phyloP scores from a whole-genome alignment of 2,888 invertebrate genomes.

The Panorpa germanica region DNA sequence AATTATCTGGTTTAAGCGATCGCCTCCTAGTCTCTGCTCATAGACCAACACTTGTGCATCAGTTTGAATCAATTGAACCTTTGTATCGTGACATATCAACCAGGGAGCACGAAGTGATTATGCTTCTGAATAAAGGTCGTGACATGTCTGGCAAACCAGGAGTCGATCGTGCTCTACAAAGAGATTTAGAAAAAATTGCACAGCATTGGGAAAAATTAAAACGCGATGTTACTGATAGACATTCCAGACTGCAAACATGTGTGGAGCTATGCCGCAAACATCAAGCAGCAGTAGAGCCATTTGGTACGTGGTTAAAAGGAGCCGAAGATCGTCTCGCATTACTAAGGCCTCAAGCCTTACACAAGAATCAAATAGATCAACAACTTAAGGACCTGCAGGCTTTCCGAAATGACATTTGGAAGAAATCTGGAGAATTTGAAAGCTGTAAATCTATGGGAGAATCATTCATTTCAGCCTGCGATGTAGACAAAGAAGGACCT shows the following conservation, averaged over 20 bases:
- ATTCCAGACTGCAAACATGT: constrained; percentile 73
- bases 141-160: constrained; percentile 33
- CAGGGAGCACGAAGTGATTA: constrained; percentile 83
- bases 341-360: constrained; percentile 60
- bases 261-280: constrained; percentile 86
- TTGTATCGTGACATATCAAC: constrained; percentile 75
- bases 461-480: constrained; percentile 71
- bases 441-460: constrained; percentile 73
- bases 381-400: constrained; percentile 74
- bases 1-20: constrained; percentile 55
- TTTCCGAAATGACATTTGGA: constrained; percentile 86
- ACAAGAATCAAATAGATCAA: constrained; percentile 70
- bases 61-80: constrained; percentile 76
- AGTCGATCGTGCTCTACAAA: constrained; percentile 37
- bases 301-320: constrained; percentile 74
- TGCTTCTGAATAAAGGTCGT: constrained; percentile 79
- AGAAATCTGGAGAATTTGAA: constrained; percentile 82
- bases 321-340: constrained; percentile 70
- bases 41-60: constrained; percentile 60
- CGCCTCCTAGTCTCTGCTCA: constrained; percentile 76
- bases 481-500: constrained; percentile 79
- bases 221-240: constrained; percentile 69
- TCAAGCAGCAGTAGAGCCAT: constrained; percentile 64
- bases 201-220: constrained; percentile 84
- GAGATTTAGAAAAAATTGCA: constrained; percentile 76